Conservation (phyloP, 2,888 invertebrate genomes). For the Allygus modestus region DNA sequence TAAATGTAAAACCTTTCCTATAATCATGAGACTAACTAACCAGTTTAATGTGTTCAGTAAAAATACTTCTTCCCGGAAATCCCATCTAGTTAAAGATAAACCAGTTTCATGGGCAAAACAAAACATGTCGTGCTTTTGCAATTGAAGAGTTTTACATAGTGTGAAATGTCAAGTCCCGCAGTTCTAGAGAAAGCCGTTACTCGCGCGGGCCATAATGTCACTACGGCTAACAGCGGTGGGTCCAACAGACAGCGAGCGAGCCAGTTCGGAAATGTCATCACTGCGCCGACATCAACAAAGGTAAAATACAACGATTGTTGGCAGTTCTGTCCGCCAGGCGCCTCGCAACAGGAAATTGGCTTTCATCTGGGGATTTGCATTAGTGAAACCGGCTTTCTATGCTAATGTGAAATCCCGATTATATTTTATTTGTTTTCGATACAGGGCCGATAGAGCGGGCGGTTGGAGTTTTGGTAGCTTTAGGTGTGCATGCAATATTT, state of each 20-base stretch:
- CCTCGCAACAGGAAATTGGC: constrained; percentile 6
- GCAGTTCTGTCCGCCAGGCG: background rate
- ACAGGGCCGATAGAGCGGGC: background rate
- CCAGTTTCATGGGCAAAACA: too few relatives aligned
- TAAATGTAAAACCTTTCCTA: too few relatives aligned
- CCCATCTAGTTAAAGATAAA: too few relatives aligned
- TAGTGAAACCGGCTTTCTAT: background rate
- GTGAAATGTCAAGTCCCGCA: background rate
- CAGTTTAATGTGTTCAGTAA: too few relatives aligned
- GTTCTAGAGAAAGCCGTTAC: background rate
- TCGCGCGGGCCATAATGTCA: background rate
- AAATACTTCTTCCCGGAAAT: too few relatives aligned
- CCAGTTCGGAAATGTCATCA: constrained; percentile 18
- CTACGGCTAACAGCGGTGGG: constrained; percentile 11
- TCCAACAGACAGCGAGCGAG: background rate
- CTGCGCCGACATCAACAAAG: constrained; percentile 2
- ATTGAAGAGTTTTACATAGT: background rate
- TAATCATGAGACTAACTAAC: too few relatives aligned
- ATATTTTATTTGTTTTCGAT: constrained; percentile 10
- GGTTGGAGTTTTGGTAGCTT: background rate
- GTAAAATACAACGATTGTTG: constrained; percentile 21
- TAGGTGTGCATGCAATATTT: too few relatives aligned
- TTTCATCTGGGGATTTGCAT: constrained; percentile 13
- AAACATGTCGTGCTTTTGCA: too few relatives aligned
- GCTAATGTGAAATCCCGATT: background rate